These are phyloP conservation scores for Cassiopea andromeda DNA, from an alignment of 30 jellyfish, hydroid and myxozoan species.

Conservation along the genomic window DNA sequence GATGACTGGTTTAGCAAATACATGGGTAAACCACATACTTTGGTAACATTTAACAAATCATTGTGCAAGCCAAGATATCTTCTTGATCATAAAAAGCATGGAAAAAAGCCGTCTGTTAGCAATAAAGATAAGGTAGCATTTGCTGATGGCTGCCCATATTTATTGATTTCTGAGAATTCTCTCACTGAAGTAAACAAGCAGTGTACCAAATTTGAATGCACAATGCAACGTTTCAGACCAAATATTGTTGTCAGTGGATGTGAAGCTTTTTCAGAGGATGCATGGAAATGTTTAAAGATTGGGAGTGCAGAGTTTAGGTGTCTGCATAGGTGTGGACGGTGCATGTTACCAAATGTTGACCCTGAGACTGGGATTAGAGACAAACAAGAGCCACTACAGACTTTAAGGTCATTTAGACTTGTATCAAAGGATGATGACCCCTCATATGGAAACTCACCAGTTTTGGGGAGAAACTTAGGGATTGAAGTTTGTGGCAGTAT, in stretches of 20 bases:
- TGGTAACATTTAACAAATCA: conserved; percentile 1
- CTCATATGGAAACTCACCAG: conserved; percentile 45
- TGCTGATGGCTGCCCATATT: conserved; percentile 67
- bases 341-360: conserved; percentile 58
- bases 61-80: conserved; percentile 46
- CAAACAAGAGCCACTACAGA: conserved; percentile 50
- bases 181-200: conserved; percentile 41
- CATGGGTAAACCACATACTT: conserved; percentile 40
- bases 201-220: conserved; percentile 7
- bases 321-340: conserved; percentile 65
- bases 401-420: conserved; percentile 42
- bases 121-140: conserved; percentile 44
- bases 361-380: conserved; percentile 63
- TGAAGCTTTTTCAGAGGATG: conserved; percentile 59
- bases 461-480: conserved; percentile 56
- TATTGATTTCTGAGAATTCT: conserved; percentile 55
- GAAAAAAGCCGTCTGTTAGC: neutral
- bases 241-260: conserved; percentile 60
- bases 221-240: conserved; percentile 66
- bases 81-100: neutral
- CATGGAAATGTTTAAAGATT: conserved; percentile 31
- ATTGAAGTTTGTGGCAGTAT: conserved; percentile 32
- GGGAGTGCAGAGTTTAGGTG: conserved; percentile 57
- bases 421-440: conserved; percentile 61
- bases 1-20: conserved; percentile 52